phyloP scores from a whole-genome alignment of 2,888 invertebrate species.

The Aleiodes leptofemur region DNA sequence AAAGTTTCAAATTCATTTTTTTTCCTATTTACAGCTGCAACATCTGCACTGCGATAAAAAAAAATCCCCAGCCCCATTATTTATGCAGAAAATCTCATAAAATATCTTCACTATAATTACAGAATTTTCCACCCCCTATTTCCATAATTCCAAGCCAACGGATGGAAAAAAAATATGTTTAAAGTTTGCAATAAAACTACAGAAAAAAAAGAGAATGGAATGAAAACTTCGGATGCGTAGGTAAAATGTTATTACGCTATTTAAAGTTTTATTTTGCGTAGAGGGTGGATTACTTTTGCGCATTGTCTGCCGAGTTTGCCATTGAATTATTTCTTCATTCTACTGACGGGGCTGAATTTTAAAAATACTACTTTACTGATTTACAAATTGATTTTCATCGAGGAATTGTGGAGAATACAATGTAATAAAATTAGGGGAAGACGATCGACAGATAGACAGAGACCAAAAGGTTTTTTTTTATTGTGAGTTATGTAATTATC shows the following conservation, averaged over 20 bases:
- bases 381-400: constrained; percentile 2
- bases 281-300: constrained; percentile 30
- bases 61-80: background rate
- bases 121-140: constrained; percentile 6
- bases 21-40: background rate
- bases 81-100: background rate
- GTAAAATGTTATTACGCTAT: constrained; percentile 48
- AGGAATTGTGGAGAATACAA: background rate
- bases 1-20: constrained; percentile 1
- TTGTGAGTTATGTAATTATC: too few species aligned
- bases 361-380: background rate
- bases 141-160: background rate
- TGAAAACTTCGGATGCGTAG: constrained; percentile 7
- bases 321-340: constrained; percentile 5
- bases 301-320: background rate
- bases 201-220: background rate
- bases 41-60: background rate
- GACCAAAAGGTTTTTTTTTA: too few species aligned
- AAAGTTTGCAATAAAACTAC: background rate
- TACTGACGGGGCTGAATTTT: background rate
- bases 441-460: too few species aligned
- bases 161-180: constrained; percentile 4
- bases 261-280: constrained; percentile 47
- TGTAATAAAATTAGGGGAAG: background rate
- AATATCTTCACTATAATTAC: constrained; percentile 15